Conservation (phyloP, 2,113 vertebrate species). For the Diglossa brunneiventris region DNA sequence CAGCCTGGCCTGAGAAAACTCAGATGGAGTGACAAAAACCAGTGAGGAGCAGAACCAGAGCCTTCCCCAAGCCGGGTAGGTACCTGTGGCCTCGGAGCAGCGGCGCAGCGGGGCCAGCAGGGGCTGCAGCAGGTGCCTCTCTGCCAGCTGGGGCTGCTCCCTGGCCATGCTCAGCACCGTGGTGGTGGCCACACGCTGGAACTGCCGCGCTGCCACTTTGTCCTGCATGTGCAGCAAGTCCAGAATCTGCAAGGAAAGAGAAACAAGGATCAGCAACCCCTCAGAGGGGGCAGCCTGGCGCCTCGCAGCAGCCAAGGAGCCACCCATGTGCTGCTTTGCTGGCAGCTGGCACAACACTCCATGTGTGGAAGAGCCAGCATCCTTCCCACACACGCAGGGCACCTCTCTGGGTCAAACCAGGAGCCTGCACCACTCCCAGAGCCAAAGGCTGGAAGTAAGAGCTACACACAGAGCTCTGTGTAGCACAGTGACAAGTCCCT, state of each 20-base stretch:
- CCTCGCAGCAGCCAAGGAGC: background rate
- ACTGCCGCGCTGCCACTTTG: conserved; percentile 79
- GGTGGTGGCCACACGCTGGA: conserved; percentile 88
- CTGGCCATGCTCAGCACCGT: conserved; percentile 76
- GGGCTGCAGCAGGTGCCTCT: conserved; percentile 78
- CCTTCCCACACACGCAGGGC: rapidly evolving
- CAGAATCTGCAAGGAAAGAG: conserved; percentile 77
- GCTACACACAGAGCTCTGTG: background rate
- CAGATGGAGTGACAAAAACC: background rate
- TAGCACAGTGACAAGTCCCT: background rate
- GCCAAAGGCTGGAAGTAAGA: background rate
- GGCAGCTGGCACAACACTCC: background rate
- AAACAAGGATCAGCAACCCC: background rate
- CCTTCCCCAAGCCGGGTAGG: background rate
- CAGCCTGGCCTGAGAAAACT: background rate
- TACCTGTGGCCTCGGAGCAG: conserved; percentile 73
- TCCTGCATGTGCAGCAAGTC: conserved; percentile 88
- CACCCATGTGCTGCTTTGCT: background rate
- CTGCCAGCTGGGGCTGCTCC: conserved; percentile 78
- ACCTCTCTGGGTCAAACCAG: background rate
- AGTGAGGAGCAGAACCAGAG: rapidly evolving
- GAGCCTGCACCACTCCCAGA: background rate
- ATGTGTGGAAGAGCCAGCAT: background rate
- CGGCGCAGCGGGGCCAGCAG: conserved; percentile 78
- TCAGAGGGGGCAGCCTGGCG: background rate